phyloP scores from a whole-genome alignment of 2,113 vertebrate genomes.

The Brevimyrus niger region DNA sequence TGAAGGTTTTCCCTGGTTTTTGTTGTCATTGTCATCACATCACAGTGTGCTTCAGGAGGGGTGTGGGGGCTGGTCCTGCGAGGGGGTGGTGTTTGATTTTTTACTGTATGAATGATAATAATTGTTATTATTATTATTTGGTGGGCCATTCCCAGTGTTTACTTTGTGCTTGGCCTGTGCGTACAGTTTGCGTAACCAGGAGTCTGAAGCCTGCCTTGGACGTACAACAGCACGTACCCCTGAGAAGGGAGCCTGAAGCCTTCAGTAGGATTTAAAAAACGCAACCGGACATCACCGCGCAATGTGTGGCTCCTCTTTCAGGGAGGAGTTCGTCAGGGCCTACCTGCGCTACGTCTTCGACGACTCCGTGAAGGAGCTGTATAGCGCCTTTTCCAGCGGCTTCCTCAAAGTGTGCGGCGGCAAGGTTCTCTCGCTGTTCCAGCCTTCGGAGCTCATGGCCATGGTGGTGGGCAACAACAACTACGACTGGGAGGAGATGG shows the following conservation, averaged over 20 bases:
- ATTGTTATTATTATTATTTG: background rate
- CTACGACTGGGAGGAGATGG: conserved; percentile 94
- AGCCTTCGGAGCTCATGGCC: conserved; percentile 91
- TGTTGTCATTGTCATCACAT: background rate
- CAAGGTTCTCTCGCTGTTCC: conserved; percentile 87
- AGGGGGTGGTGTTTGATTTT: background rate
- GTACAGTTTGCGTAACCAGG: background rate
- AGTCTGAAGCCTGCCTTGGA: background rate
- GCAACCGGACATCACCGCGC: background rate
- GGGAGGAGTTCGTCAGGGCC: conserved; percentile 88
- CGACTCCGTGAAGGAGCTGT: conserved; percentile 77
- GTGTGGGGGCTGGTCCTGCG: background rate
- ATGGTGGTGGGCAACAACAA: conserved; percentile 97
- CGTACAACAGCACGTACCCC: background rate
- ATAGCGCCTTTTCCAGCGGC: conserved; percentile 80
- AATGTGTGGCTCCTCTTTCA: conserved; percentile 38
- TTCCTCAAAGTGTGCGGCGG: conserved; percentile 97
- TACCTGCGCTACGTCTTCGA: conserved; percentile 88
- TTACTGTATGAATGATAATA: background rate
- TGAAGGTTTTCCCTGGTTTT: background rate
- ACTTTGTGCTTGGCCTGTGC: background rate
- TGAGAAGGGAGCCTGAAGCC: background rate
- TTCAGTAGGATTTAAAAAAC: background rate
- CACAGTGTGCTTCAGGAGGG: background rate
- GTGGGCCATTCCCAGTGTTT: background rate